Conservation (phyloP, 2,888 invertebrate species). For the Luperina testacea region DNA sequence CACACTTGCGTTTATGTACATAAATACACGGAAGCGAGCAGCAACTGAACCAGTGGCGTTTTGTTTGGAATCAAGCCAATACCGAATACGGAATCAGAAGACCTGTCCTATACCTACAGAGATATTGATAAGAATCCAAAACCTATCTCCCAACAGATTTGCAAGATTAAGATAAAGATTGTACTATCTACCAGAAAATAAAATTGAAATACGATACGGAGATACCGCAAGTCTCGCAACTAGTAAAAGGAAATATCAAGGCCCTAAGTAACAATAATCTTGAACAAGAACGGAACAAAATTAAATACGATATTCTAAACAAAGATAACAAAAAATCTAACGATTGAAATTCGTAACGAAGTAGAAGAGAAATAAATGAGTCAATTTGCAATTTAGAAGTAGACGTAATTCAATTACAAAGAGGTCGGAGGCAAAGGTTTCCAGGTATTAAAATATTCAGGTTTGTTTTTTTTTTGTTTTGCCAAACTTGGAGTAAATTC, state of each 20-base stretch:
- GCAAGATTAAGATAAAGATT: constrained; percentile 26
- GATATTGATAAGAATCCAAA: constrained; percentile 41
- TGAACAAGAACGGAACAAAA: constrained; percentile 9
- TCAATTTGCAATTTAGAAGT: constrained; percentile 79
- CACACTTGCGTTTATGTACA: constrained; percentile 62
- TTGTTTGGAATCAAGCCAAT: constrained; percentile 71
- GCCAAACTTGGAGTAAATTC: constrained; percentile 70
- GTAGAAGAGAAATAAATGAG: constrained; percentile 70
- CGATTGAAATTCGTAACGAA: constrained; percentile 48
- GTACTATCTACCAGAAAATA: constrained; percentile 47
- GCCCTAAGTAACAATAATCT: constrained; percentile 5
- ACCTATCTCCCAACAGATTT: constrained; percentile 30
- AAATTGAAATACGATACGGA: constrained; percentile 41
- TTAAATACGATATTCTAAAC: constrained; percentile 7
- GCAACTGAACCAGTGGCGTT: constrained; percentile 54
- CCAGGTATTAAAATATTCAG: constrained; percentile 78
- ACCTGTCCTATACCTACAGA: constrained; percentile 36
- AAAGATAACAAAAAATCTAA: constrained; percentile 20
- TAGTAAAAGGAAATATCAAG: background rate
- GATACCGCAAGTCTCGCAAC: background rate
- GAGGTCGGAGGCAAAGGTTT: constrained; percentile 71
- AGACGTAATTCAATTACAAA: constrained; percentile 77
- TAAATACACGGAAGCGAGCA: constrained; percentile 65
- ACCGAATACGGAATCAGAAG: constrained; percentile 47
- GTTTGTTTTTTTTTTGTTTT: constrained; percentile 73